These are phyloP conservation scores for Stenolophus ochropezus DNA, from an alignment of 2,888 invertebrate species.

Conservation along the genomic window DNA sequence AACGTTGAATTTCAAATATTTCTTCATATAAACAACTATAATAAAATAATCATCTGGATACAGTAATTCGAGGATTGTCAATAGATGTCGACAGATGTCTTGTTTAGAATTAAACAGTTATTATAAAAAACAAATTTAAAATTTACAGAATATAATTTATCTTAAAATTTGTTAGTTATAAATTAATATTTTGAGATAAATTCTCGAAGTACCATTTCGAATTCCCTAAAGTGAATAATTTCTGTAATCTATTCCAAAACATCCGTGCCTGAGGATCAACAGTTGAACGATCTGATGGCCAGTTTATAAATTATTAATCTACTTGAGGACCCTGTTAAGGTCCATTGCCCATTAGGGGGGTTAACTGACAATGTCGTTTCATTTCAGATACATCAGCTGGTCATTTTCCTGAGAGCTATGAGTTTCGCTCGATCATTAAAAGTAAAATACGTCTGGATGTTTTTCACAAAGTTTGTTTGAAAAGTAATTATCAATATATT, in stretches of 20 bases:
- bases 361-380: not conserved
- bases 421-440: not conserved
- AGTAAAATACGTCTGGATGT: not conserved
- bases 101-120: too few species aligned
- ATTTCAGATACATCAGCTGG: slow-evolving; percentile 3
- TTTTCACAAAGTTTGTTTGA: too few species aligned
- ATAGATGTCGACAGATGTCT: too few species aligned
- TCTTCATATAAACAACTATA: too few species aligned
- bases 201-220: not conserved
- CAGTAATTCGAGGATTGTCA: too few species aligned
- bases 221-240: slow-evolving; percentile 20
- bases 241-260: slow-evolving; percentile 32
- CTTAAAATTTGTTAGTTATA: not conserved
- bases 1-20: too few species aligned
- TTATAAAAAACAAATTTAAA: too few species aligned
- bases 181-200: too few species aligned
- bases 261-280: slow-evolving; percentile 21
- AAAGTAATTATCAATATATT: too few species aligned
- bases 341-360: not conserved
- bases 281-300: slow-evolving; percentile 1
- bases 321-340: not conserved
- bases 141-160: too few species aligned
- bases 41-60: too few species aligned
- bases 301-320: slow-evolving; percentile 33
- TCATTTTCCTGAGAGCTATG: slow-evolving; percentile 10